These are phyloP conservation scores for Minunthozetes semirufus DNA, from an alignment of 2,888 invertebrate species.

Conservation along the genomic window DNA sequence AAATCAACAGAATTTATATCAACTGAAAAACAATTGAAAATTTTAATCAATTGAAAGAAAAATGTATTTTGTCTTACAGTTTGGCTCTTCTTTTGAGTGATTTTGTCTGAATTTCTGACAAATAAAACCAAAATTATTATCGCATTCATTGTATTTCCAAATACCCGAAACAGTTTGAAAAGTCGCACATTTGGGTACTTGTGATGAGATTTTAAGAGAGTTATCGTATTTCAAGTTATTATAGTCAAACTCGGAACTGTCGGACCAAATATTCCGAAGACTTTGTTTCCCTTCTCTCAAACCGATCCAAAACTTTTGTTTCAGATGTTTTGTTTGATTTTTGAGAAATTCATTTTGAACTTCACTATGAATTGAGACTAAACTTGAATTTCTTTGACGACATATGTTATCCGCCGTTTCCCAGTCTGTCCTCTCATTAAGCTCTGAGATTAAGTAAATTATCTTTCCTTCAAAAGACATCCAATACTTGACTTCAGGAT, in stretches of 20 bases:
- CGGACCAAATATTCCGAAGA: not conserved
- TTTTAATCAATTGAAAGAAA: too few species aligned
- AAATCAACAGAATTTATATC: too few species aligned
- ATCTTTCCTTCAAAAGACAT: too few species aligned
- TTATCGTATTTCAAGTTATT: not conserved
- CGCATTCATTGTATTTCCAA: not conserved
- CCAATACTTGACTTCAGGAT: too few species aligned
- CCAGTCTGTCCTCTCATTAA: not conserved
- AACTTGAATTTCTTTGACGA: not conserved
- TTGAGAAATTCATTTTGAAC: not conserved
- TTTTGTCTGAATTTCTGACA: not conserved
- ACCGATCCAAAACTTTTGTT: not conserved
- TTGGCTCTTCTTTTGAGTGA: too few species aligned
- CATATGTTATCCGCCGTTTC: not conserved
- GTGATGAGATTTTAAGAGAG: not conserved
- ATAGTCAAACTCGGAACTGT: not conserved
- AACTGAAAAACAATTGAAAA: too few species aligned
- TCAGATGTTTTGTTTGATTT: not conserved
- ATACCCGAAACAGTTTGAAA: not conserved
- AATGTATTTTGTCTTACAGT: too few species aligned
- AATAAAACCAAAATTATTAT: not conserved
- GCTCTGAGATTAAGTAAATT: too few species aligned
- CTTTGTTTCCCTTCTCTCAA: not conserved
- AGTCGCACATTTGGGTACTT: not conserved
- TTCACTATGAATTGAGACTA: not conserved